Evolutionary conservation across 53 echinoderm and acorn worm species (phyloP).

Genomic region (Echinometra lucunter): DNA sequence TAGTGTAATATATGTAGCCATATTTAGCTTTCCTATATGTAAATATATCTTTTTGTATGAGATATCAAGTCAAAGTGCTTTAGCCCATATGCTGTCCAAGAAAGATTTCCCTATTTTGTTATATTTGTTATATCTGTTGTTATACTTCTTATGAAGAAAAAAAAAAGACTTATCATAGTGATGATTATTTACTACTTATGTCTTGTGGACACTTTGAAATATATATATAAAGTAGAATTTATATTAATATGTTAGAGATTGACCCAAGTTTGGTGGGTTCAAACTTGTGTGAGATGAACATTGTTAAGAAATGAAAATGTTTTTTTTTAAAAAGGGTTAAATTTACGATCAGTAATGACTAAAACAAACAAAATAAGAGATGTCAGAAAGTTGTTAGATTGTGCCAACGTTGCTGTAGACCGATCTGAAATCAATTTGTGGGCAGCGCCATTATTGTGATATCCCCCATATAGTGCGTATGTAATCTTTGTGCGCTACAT

Average conservation of each 20-base stretch:
- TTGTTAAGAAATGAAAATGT: not conserved
- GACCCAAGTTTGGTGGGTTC: not conserved
- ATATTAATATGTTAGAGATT: not conserved
- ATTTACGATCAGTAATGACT: not conserved
- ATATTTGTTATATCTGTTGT: slow-evolving; percentile 57
- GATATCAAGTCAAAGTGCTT: slow-evolving; percentile 57
- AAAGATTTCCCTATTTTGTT: slow-evolving; percentile 25
- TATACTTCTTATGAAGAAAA: not conserved
- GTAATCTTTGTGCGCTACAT: too few species aligned
- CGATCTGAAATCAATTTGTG: too few species aligned
- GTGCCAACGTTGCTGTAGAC: too few species aligned
- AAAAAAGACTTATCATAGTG: slow-evolving; percentile 10
- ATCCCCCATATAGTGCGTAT: too few species aligned
- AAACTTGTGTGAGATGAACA: not conserved
- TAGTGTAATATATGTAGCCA: slow-evolving; percentile 46
- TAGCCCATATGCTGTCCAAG: slow-evolving; percentile 47
- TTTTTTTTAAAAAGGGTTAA: not conserved
- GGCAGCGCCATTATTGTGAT: not conserved
- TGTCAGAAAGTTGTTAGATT: too few species aligned
- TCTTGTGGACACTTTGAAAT: not conserved
- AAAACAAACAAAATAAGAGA: not conserved
- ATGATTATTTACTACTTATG: not conserved
- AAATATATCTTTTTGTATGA: slow-evolving; percentile 45
- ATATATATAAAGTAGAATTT: not conserved
- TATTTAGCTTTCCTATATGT: slow-evolving; percentile 10